phyloP scores from a whole-genome alignment of 1,140 invertebrate genomes.

The Periplaneta americana region DNA sequence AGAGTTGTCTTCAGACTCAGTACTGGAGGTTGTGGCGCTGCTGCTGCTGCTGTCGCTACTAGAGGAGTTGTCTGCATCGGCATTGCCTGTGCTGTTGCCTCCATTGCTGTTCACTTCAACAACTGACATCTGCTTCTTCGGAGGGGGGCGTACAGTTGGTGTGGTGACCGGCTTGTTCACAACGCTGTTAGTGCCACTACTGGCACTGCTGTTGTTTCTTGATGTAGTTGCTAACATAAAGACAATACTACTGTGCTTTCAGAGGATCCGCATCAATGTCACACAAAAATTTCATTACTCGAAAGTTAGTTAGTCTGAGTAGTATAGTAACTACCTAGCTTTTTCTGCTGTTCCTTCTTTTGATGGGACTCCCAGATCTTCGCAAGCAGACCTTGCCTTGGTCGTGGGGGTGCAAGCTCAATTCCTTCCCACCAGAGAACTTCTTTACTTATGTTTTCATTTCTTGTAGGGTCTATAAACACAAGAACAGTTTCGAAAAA shows the following conservation, averaged over 20 bases:
- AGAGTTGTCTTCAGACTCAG: not conserved
- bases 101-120: not conserved
- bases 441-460: not conserved
- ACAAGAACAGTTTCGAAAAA: no score
- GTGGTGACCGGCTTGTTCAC: not conserved
- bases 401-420: constrained; percentile 51
- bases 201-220: not conserved
- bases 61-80: not conserved
- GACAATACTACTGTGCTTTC: no score
- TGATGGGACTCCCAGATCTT: constrained; percentile 22
- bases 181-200: not conserved
- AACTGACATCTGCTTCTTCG: not conserved
- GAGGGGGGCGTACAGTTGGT: not conserved
- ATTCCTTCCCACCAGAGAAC: constrained; percentile 60
- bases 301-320: not conserved
- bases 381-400: constrained; percentile 54
- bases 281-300: no score
- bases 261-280: no score
- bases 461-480: not conserved
- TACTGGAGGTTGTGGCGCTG: not conserved
- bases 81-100: not conserved
- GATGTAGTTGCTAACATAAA: not conserved
- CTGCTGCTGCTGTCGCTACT: not conserved
- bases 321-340: not conserved
- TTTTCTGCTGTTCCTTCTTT: not conserved